Base-by-base conservation (phyloP, 2,888 invertebrate species). In the Polymixis flavicincta region DNA sequence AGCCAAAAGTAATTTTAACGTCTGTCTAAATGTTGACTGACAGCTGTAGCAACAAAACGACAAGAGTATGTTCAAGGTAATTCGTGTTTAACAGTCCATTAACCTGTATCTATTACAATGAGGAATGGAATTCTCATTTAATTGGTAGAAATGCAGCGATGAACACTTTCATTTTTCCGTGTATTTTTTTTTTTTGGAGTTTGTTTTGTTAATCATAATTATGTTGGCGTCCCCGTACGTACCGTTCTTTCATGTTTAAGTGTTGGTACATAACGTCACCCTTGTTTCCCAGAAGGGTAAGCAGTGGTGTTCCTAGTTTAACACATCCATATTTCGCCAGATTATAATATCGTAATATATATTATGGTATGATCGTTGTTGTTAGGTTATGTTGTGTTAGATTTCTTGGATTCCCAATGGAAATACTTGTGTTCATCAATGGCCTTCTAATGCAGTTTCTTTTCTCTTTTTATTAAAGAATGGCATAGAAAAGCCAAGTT, bases 21-120 rank as follows among this genome's bases (percentile, higher is more conserved):
- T 42, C 25, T 14, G 57, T 64, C 59, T 59, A 59, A n/a, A 17
- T 13, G 37, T 50, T 55, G 71, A 82, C 76, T 59, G 77, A 82
- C 71, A 71, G 63, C 71, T 68, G 67, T 71, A n/a, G 25, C 19
- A 50, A 64, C 45, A 65, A 59, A 55, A 55, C 42, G 50, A 50
- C n/a, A 14, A 32, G 32, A 57, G 48, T 9, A 42, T 45, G 42
- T 65, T 28, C 22, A 28, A 48, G 7, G 19, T 25, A 55, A 54
- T 76, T 55, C n/a, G 1, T 22, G 50, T 68, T 64, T 63, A 28
- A 82, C 42, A 37, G 28, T 50, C 28, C 65, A 57, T 66, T 66
- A 80, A 70, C 37, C 37, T 70, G 42, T 52, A 61, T 65, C 19
- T 28, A 14, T 74, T 69, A 65, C 42, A 55, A 37, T 52, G 22